Evolutionary conservation across 1,140 invertebrate genomes (phyloP), one percentile per base, ranked within the genome.

Genomic region (Rhagoletis zephyria): DNA sequence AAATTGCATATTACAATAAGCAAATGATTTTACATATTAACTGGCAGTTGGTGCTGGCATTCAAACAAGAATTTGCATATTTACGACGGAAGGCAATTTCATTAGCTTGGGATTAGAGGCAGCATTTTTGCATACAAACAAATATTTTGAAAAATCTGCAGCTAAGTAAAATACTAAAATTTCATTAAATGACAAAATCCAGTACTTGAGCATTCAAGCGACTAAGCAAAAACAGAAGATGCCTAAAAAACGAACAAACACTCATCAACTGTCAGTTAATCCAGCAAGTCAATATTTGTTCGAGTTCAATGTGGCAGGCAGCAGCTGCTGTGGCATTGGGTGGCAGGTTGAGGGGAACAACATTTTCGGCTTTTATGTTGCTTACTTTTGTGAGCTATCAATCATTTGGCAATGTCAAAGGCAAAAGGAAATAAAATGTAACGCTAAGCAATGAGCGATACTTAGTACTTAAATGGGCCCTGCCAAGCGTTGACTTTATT

Each of bases 281-380:
- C 67, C 45, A 12, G 45, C 67, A 45, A 74, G 67, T 74, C 67
- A 74, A 74, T 74, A 74, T 74, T 74, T 48, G 67, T 74, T n/a
- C 67, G 67, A 74, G 67, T 12, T 74, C 67, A 74, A 45, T 12
- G 67, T 12, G 4, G 67, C 14, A 16, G 14, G 12, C 30, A 9
- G 30, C 30, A 30, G 40, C 42, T 12, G 42, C 67, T 63, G 1
- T 2, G 61, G 7, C 16, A 63, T 14, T 56, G 5, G 5, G 51
- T 30, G 30, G 59, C 12, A 60, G 6, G 59, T 63, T 63, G 12
- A 4, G 16, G 16, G 61, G 61, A 2, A 63, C 9, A n/a, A 14
- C 40, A 42, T 40, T 74, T 14, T 0, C 40, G 42, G 9, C 10
- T 48, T 40, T 67, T 67, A 12, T 67, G 19, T 40, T 48, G 16